phyloP scores from a whole-genome alignment of 2,797 vertebrate genomes.

The Amazona ochrocephala region DNA sequence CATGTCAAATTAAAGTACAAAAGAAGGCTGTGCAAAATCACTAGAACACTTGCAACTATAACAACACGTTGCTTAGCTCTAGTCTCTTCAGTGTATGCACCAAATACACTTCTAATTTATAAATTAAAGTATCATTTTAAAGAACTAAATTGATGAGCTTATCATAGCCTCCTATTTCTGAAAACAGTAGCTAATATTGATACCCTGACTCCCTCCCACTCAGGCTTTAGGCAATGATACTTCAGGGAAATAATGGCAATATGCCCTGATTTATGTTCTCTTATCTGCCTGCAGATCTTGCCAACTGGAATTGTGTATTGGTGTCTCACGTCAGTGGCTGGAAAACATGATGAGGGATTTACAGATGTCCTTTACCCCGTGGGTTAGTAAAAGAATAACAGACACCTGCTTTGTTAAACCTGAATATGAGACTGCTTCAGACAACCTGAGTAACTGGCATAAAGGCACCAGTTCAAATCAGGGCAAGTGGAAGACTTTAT shows the following conservation, averaged over 20 bases:
- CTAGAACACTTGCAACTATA: neutral
- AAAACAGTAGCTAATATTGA: neutral
- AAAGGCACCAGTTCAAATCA: neutral
- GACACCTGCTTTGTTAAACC: neutral
- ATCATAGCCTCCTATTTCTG: neutral
- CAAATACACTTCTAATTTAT: neutral
- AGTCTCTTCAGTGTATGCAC: neutral
- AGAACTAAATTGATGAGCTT: neutral
- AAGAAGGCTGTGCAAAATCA: neutral
- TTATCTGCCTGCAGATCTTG: neutral
- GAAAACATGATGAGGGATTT: constrained; percentile 17
- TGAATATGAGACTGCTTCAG: neutral
- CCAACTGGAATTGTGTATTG: neutral
- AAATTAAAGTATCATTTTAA: neutral
- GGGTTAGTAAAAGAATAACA: constrained; percentile 23
- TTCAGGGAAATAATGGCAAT: neutral
- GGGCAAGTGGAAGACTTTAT: neutral
- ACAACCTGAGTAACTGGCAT: neutral
- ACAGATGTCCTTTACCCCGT: neutral
- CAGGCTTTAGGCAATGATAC: neutral
- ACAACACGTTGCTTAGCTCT: neutral
- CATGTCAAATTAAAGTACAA: neutral
- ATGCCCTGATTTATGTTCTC: neutral
- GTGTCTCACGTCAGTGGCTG: neutral
- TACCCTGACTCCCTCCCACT: neutral